Conservation (phyloP, 2,113 vertebrate genomes). For the Phocoena sinus region DNA sequence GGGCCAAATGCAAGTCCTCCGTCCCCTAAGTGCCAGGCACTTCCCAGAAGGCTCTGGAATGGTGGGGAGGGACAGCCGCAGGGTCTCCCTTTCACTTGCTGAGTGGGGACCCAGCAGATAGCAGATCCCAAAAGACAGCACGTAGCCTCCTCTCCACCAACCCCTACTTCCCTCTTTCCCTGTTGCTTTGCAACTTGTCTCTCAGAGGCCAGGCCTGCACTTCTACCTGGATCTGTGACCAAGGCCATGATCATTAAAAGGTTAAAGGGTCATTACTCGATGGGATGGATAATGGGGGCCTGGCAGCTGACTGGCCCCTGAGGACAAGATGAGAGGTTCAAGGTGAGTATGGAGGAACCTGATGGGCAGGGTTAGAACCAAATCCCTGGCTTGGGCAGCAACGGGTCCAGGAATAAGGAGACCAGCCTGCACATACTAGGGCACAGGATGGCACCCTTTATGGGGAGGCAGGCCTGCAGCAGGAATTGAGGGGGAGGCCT, state of each 20-base stretch:
- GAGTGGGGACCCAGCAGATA: not conserved
- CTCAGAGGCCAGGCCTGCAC: not conserved
- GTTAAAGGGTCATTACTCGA: not conserved
- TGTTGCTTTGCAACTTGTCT: not conserved
- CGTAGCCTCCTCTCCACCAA: not conserved
- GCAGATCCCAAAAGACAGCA: not conserved
- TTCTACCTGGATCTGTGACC: not conserved
- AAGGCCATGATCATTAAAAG: not conserved
- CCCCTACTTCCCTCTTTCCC: not conserved
- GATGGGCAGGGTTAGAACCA: not conserved
- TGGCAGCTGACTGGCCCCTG: not conserved
- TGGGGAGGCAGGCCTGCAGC: not conserved
- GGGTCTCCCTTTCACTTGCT: not conserved
- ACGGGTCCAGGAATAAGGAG: not conserved
- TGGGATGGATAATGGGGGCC: accelerated
- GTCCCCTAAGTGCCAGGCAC: not conserved
- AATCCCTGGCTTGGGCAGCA: not conserved
- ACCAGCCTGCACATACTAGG: too few relatives aligned
- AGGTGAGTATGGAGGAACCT: not conserved
- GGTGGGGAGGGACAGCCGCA: too few relatives aligned
- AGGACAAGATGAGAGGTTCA: not conserved
- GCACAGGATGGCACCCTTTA: not conserved
- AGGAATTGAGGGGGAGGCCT: not conserved
- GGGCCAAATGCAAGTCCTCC: not conserved
- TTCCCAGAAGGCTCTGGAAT: not conserved